phyloP scores from a whole-genome alignment of 2,113 vertebrate genomes.

The Corynorhinus townsendii region DNA sequence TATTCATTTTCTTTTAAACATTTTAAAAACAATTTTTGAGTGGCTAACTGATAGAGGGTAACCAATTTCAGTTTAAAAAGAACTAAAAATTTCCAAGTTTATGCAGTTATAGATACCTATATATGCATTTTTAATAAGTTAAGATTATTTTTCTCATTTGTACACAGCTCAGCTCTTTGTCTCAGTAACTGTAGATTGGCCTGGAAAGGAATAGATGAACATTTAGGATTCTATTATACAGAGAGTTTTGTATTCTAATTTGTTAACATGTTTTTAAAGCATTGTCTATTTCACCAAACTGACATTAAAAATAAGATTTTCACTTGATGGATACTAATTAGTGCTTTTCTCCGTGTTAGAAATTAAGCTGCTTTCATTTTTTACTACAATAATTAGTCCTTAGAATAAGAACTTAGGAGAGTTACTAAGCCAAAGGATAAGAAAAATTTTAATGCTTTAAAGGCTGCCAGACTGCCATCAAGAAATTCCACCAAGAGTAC shows the following conservation, averaged over 20 bases:
- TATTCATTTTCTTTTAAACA: slow-evolving; percentile 21
- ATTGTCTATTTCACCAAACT: slow-evolving; percentile 9
- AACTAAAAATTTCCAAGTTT: neutral
- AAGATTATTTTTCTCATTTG: neutral
- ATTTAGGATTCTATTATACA: neutral
- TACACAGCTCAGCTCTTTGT: neutral
- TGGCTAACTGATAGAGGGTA: neutral
- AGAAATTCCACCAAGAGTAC: neutral
- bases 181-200: neutral
- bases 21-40: neutral
- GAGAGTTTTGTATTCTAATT: neutral
- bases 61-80: neutral
- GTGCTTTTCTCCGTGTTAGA: slow-evolving; percentile 10
- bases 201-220: neutral
- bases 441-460: neutral
- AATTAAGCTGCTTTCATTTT: slow-evolving; percentile 32
- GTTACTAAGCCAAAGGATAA: slow-evolving; percentile 29
- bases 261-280: slow-evolving; percentile 14
- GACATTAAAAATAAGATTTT: slow-evolving; percentile 36
- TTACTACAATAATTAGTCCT: neutral
- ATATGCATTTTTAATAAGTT: neutral
- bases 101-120: neutral
- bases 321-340: slow-evolving; percentile 26
- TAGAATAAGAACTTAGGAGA: neutral
- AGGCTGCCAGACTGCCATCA: neutral